These are phyloP conservation scores for Uloborus plumipes DNA, from an alignment of 2,888 invertebrate genomes.

Conservation along the genomic window DNA sequence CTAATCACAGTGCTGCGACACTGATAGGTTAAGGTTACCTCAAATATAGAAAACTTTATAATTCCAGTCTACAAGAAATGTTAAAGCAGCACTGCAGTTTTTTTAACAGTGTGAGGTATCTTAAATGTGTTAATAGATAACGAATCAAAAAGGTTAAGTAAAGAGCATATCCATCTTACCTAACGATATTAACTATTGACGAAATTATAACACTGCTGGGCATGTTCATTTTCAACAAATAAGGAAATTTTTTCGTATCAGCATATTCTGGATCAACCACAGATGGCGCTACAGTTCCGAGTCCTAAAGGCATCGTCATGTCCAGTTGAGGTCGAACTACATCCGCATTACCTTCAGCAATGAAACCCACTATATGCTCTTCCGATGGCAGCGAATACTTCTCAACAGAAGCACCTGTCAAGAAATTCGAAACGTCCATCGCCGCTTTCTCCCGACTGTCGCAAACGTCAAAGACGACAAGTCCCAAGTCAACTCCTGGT, in stretches of 20 bases:
- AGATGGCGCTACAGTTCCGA: constrained; percentile 60
- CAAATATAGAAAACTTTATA: too few relatives aligned
- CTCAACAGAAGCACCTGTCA: constrained; percentile 45
- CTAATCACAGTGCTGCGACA: too few relatives aligned
- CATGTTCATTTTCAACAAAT: constrained; percentile 68
- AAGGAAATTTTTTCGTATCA: constrained; percentile 67
- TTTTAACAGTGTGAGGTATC: too few relatives aligned
- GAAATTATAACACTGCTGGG: constrained; percentile 67
- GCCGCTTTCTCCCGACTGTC: constrained; percentile 66
- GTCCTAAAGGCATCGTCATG: constrained; percentile 61
- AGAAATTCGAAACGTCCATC: constrained; percentile 65
- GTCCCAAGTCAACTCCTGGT: constrained; percentile 67
- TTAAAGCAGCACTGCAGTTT: too few relatives aligned
- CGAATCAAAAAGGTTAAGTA: not conserved
- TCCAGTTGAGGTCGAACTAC: constrained; percentile 56
- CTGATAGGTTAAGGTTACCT: too few relatives aligned
- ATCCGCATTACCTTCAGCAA: constrained; percentile 44
- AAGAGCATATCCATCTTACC: constrained; percentile 50
- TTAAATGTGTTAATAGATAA: not conserved
- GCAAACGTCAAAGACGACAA: constrained; percentile 68
- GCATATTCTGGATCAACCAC: constrained; percentile 68
- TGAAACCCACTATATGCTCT: constrained; percentile 50
- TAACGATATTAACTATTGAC: constrained; percentile 70
- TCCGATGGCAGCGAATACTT: constrained; percentile 24
- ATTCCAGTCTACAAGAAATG: too few relatives aligned